Base-by-base conservation (phyloP, 1,140 invertebrate genomes). In the Dendrolimus kikuchii region DNA sequence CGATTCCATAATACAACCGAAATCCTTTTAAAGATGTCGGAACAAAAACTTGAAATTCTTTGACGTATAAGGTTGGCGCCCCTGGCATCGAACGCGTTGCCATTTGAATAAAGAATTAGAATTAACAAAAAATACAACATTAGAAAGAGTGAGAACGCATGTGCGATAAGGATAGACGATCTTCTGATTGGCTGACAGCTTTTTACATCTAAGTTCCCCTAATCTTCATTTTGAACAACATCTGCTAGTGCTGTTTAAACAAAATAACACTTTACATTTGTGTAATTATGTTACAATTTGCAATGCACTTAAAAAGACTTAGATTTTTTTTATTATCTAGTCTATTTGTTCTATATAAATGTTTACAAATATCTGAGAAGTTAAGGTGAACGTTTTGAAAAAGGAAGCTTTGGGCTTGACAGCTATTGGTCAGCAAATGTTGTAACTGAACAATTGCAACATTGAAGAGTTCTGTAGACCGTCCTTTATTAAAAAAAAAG, bases 131-230 rank as follows among this genome's bases (percentile, higher is more conserved):
- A 86, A 86, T 77, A 79, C 78, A 71, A 81, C 78, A 85, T 84
- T 86, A 86, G 83, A 86, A 72, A 81, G 79, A 86, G 66, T 62
- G 64, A 60, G 52, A 63, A 42, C 48, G 68, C 46, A 59, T 44
- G 73, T 84, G 50, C 60, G 71, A 63, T 77, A 84, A 59, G 49
- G 64, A 55, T 48, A 41, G 62, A 79, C 52, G 45, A 61, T 40
- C 52, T 46, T 51, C 52, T 62, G 60, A 84, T 86, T 86, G 81
- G 81, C 74, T 79, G 81, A 82, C 77, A 77, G 68, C 66, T 85
- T 86, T 86, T 86, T 85, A 86, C 84, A 80, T 70, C 60, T 84
- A 83, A 84, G 77, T 83, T 86, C 83, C 83, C 83, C 83, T 86
- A 86, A 86, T 86, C 77, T 86, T 81, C 67, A 70, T 81, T 81